Conservation (phyloP, 2,113 vertebrate genomes). For the Nymphicus hollandicus region DNA sequence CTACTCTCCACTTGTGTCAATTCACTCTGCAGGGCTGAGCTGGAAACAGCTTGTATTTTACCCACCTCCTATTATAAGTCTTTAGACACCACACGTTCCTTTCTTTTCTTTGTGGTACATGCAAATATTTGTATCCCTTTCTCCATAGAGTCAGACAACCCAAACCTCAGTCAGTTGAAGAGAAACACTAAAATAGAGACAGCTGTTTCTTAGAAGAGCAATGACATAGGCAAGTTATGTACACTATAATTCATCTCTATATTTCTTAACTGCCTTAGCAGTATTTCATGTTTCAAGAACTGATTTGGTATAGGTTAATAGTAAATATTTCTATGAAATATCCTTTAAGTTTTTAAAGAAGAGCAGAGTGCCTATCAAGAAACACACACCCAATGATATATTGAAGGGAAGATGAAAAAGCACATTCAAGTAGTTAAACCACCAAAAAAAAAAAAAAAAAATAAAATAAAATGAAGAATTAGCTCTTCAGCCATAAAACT, state of each 20-base stretch:
- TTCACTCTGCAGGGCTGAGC: neutral
- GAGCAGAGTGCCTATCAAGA: neutral
- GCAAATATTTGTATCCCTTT: neutral
- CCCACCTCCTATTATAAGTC: neutral
- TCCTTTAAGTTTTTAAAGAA: neutral
- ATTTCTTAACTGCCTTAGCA: neutral
- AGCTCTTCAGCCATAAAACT: neutral
- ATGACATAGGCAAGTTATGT: neutral
- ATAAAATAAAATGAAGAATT: neutral
- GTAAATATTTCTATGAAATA: neutral
- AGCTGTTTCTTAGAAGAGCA: neutral
- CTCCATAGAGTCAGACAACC: neutral
- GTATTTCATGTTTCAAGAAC: neutral
- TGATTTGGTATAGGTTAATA: neutral
- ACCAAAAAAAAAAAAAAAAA: neutral
- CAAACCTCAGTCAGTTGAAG: neutral
- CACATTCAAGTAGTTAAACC: neutral
- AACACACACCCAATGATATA: neutral
- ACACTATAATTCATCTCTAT: neutral
- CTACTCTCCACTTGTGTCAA: neutral
- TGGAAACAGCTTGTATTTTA: neutral
- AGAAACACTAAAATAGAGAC: neutral
- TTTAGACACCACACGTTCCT: accelerated
- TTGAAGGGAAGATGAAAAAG: neutral
- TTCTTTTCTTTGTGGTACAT: neutral